Evolutionary conservation across 2,888 invertebrate genomes (phyloP), one percentile per base, ranked within the genome.

Genomic region (Celastrina argiolus): DNA sequence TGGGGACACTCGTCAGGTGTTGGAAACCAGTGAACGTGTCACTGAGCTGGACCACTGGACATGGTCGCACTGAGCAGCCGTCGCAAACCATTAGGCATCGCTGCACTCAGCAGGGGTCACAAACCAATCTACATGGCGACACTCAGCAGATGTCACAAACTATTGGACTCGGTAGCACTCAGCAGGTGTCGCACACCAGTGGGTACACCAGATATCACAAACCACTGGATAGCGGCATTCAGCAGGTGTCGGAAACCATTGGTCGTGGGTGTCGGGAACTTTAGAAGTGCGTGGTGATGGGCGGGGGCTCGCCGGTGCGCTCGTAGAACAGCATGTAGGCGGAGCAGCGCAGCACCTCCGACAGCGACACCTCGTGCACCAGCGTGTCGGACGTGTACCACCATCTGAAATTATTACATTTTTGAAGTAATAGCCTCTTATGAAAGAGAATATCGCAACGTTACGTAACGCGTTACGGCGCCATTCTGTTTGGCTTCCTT

Each of bases 241-340:
- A 10, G 3, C 22, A 26, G 51, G 10, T 22, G 51, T 14, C 14
- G 12, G 4, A 2, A 10, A 51, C 22, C 45, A 36, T 10, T 36
- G 22, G 22, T 10, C 12, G 34, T 36, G 16, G 31, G 45, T 8
- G 45, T 45, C 18, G 64, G 16, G 16, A 12, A 34, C 12, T 14
- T 68, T 67, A 75, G 69, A 75, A 74, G 70, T 75, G 76, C 34
- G 74, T 69, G 67, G 72, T 70, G 75, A 69, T 68, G 74, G 75
- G 56, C 69, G 65, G 72, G 61, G 75, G 74, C 28, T 74, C 75
- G 68, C 73, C 78, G 69, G 83, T 80, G 61, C 92, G 88, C 82
- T 98, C 98, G 85, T 99, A 99, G 91, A 98, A 98, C 70, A 99
- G 92, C 93, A 99, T 94, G 89, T 98, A 99, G 16, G 98, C 98